Evolutionary conservation across 2,113 vertebrate species (phyloP).

Genomic region (Calyptommatus sinebrachiatus): DNA sequence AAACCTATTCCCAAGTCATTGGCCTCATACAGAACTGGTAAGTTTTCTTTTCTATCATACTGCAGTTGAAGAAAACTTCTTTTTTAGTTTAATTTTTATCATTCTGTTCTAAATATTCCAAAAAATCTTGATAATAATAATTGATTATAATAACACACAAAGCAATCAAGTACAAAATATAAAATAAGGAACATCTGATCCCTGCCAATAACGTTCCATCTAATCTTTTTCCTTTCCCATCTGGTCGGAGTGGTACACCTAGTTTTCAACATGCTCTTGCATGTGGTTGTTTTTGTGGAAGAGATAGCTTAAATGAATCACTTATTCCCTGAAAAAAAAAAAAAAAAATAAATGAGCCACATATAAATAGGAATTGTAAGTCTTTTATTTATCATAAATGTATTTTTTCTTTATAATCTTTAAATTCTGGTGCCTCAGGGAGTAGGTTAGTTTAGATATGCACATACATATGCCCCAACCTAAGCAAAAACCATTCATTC

Average conservation of each 20-base stretch:
- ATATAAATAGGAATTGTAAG: not conserved
- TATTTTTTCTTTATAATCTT: not conserved
- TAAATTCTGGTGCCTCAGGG: not conserved
- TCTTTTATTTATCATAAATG: not conserved
- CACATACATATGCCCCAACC: not conserved
- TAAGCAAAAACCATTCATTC: not conserved
- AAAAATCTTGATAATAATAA: too few species aligned
- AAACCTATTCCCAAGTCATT: constrained; percentile 97
- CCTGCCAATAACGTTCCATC: too few species aligned
- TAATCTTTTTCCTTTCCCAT: too few species aligned
- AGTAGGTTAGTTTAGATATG: not conserved
- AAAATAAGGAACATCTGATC: too few species aligned
- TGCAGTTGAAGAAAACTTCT: too few species aligned
- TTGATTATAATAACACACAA: too few species aligned
- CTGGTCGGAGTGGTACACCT: too few species aligned
- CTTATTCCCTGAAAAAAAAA: too few species aligned
- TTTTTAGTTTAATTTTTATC: too few species aligned
- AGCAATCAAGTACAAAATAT: too few species aligned
- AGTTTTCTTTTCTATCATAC: constrained; percentile 29
- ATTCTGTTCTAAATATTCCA: too few species aligned
- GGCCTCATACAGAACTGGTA: constrained; percentile 97
- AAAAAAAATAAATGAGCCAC: not conserved
- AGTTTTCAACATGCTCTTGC: not conserved
- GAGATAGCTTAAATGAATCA: not conserved
- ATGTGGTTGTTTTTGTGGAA: not conserved